These are phyloP conservation scores for Argopecten irradians DNA, from an alignment of 1,140 invertebrate species.

Conservation along the genomic window DNA sequence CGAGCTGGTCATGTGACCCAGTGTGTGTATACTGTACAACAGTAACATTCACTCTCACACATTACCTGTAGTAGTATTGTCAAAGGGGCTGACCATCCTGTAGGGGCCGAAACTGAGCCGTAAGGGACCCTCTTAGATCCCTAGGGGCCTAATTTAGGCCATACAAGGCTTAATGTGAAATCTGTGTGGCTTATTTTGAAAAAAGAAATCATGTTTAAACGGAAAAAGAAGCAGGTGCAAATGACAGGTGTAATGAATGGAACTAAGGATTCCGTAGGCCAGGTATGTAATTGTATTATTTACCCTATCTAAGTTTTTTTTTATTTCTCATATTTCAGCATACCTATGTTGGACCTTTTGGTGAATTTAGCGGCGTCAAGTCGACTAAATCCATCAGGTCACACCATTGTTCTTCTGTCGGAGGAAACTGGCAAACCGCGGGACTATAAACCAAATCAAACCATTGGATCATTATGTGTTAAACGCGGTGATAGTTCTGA, in stretches of 20 bases:
- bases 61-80: neutral
- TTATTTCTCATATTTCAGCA: slow-evolving; percentile 79
- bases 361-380: slow-evolving; percentile 86
- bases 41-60: neutral
- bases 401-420: slow-evolving; percentile 83
- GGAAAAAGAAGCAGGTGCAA: slow-evolving; percentile 49
- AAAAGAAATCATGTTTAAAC: slow-evolving; percentile 42
- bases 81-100: neutral
- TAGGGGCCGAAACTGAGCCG: neutral
- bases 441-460: slow-evolving; percentile 87
- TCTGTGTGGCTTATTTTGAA: neutral
- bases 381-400: slow-evolving; percentile 84
- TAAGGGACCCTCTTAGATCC: neutral
- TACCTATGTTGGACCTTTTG: slow-evolving; percentile 89
- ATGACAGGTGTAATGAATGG: neutral
- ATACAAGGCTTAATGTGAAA: neutral
- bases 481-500: slow-evolving; percentile 75
- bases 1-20: neutral
- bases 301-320: neutral
- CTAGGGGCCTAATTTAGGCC: neutral
- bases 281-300: neutral
- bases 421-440: slow-evolving; percentile 80
- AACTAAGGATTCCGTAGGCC: neutral
- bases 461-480: slow-evolving; percentile 81
- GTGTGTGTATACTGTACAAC: neutral